Conservation (phyloP, 2,113 vertebrate species). For the Ctenomys sociabilis region DNA sequence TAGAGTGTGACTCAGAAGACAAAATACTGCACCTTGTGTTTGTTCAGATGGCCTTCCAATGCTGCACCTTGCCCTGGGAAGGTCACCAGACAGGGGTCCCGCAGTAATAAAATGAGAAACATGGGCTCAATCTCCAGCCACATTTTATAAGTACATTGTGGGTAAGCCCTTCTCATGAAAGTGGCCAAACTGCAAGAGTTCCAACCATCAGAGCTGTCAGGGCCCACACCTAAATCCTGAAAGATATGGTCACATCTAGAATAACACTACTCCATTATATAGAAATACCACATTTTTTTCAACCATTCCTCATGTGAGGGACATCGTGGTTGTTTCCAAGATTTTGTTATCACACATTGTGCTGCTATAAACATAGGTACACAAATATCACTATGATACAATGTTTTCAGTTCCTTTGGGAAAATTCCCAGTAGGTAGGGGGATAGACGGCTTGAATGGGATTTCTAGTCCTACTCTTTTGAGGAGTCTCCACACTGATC, state of each 20-base stretch:
- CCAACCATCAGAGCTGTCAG: neutral
- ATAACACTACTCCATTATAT: no score
- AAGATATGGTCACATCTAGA: neutral
- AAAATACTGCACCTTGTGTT: neutral
- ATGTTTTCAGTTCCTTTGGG: no score
- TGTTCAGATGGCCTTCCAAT: neutral
- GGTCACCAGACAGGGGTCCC: neutral
- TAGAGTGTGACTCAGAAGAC: neutral
- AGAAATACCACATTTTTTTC: no score
- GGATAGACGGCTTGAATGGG: no score
- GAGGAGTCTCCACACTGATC: no score
- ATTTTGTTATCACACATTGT: no score
- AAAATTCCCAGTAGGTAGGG: no score
- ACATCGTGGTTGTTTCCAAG: no score
- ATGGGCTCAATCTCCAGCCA: neutral
- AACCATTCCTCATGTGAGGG: no score
- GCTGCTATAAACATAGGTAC: no score
- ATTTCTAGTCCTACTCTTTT: no score
- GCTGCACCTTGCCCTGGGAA: constrained; percentile 22
- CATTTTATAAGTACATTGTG: neutral
- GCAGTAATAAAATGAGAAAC: neutral
- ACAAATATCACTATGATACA: no score
- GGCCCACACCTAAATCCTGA: neutral
- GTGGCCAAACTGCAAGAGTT: neutral
- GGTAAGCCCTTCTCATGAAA: neutral